phyloP scores from a whole-genome alignment of 2,113 vertebrate species.

The Vanacampus margaritifer region DNA sequence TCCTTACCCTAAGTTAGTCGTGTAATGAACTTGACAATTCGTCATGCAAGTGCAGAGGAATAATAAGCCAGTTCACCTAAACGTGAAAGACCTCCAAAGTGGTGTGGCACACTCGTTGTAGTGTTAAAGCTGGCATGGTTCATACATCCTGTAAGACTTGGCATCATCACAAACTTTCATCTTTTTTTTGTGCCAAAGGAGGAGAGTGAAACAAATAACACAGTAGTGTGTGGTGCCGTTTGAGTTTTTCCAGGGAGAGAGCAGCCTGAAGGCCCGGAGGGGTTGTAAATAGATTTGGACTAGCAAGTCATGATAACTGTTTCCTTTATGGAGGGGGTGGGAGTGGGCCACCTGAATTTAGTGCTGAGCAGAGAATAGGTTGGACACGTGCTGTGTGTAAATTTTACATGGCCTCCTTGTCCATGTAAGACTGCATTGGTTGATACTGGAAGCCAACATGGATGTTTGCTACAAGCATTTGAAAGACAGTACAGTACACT shows the following conservation, averaged over 20 bases:
- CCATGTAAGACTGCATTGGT: slow-evolving; percentile 28
- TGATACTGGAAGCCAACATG: slow-evolving; percentile 4
- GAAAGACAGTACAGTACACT: neutral
- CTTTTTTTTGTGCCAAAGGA: slow-evolving; percentile 30
- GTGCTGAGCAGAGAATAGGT: slow-evolving; percentile 51
- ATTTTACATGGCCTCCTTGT: slow-evolving; percentile 47
- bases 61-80: neutral
- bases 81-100: neutral
- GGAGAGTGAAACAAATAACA: slow-evolving; percentile 56
- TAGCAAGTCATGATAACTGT: slow-evolving; percentile 43
- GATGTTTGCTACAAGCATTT: neutral
- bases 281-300: slow-evolving; percentile 46
- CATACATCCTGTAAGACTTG: slow-evolving; percentile 29
- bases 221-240: slow-evolving; percentile 31
- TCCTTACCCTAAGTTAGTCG: neutral
- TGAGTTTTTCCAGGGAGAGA: slow-evolving; percentile 1
- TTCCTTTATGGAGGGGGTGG: slow-evolving; percentile 19
- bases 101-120: neutral
- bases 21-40: neutral
- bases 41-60: neutral
- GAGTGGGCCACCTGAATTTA: slow-evolving; percentile 37
- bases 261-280: slow-evolving; percentile 28
- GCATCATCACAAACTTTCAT: slow-evolving; percentile 25
- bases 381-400: slow-evolving; percentile 60
- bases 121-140: slow-evolving; percentile 21